Conservation (phyloP, 30 jellyfish, hydroid and myxozoan genomes). For the Aurelia sp. region DNA sequence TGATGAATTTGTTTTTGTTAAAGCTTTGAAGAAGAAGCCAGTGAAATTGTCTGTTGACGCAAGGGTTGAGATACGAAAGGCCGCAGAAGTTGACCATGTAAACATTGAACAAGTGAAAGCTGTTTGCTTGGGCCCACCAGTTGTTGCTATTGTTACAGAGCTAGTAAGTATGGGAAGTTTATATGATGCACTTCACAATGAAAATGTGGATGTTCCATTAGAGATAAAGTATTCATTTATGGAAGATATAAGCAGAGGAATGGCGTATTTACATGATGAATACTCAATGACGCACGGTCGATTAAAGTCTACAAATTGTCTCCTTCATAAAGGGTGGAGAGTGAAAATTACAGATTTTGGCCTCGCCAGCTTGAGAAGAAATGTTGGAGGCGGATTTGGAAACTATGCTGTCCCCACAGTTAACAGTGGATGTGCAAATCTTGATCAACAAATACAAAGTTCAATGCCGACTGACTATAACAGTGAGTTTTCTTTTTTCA, state of each 20-base stretch:
- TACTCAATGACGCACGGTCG: constrained; percentile 83
- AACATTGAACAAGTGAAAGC: constrained; percentile 81
- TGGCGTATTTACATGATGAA: constrained; percentile 77
- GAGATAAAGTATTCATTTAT: constrained; percentile 85
- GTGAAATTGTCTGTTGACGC: constrained; percentile 76
- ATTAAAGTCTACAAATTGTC: constrained; percentile 90
- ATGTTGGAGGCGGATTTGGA: constrained; percentile 5
- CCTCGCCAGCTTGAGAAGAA: constrained; percentile 47
- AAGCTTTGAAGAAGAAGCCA: constrained; percentile 56
- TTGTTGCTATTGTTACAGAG: constrained; percentile 73
- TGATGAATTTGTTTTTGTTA: constrained; percentile 69
- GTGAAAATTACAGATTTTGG: constrained; percentile 89
- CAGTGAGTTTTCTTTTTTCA: constrained; percentile 32
- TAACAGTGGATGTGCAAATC: background rate
- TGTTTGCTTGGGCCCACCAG: constrained; percentile 79
- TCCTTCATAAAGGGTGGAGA: constrained; percentile 93
- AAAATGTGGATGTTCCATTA: constrained; percentile 70
- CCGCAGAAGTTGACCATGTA: constrained; percentile 58
- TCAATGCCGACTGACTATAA: constrained; percentile 28
- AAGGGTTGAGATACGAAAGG: constrained; percentile 68
- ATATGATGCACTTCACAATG: constrained; percentile 81
- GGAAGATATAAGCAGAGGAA: constrained; percentile 95
- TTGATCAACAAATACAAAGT: constrained; percentile 28
- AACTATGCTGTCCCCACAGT: background rate
- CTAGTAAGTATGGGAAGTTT: constrained; percentile 92